A percentile compares a stretch with the other conserved stretches of the same genome.
Evolutionary conservation across 2,888 invertebrate species (phyloP).

Genomic region (Trichopria drosophilae): DNA sequence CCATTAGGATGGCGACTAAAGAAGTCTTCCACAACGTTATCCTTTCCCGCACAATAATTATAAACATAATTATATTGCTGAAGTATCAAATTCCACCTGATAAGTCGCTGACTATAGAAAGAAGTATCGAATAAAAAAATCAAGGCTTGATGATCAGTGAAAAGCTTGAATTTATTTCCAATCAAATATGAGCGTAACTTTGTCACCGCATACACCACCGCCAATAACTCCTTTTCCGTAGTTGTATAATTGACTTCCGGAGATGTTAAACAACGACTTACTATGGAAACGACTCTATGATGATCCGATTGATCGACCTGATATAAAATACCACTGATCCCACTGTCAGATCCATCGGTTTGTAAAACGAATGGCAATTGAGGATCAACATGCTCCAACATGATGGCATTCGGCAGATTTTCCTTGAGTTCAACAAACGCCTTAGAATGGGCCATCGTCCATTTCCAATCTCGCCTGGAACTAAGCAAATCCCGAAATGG

Average conservation of each 20-base stretch:
- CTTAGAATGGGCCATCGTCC: constrained; percentile 12
- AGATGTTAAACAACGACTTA: constrained; percentile 33
- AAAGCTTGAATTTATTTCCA: not conserved
- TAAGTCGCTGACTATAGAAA: constrained; percentile 3
- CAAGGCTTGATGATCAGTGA: constrained; percentile 5
- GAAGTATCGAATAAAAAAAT: not conserved
- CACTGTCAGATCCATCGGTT: constrained; percentile 16
- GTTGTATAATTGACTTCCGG: too few relatives aligned
- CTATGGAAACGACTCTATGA: constrained; percentile 26
- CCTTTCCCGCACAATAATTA: constrained; percentile 19
- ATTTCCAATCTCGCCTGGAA: constrained; percentile 13
- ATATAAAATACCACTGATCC: constrained; percentile 34
- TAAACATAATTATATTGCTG: constrained; percentile 6
- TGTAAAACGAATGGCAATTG: constrained; percentile 4
- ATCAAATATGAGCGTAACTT: constrained; percentile 3
- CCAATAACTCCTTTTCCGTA: too few relatives aligned
- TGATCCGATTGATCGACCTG: constrained; percentile 10
- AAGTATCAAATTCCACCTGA: too few relatives aligned
- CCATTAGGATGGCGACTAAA: too few relatives aligned
- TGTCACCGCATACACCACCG: too few relatives aligned
- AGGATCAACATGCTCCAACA: constrained; percentile 22
- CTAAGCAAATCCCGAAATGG: constrained; percentile 20
- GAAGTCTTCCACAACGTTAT: too few relatives aligned
- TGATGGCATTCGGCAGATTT: constrained; percentile 21
- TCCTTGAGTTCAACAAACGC: constrained; percentile 26